Evolutionary conservation across 1,140 invertebrate species (phyloP).

Genomic region (Penaeus vannamei): DNA sequence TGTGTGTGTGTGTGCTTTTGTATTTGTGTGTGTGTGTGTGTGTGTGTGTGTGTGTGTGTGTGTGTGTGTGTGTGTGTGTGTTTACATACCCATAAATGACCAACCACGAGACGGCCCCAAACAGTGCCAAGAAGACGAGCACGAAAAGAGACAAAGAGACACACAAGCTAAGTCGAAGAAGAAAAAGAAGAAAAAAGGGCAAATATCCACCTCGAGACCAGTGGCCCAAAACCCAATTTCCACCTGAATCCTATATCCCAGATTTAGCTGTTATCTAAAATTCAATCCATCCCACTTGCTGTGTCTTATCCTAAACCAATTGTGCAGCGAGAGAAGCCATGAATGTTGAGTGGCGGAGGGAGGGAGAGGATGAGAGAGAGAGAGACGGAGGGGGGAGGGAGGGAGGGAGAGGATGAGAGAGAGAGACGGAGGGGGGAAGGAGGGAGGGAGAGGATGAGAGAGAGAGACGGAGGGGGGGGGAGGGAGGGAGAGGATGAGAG

Average conservation of each 20-base stretch:
- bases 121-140: too few species aligned
- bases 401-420: neutral
- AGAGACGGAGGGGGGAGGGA: neutral
- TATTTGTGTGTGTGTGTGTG: too few species aligned
- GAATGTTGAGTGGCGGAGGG: slow-evolving; percentile 35
- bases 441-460: neutral
- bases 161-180: too few species aligned
- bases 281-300: slow-evolving; percentile 44
- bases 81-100: too few species aligned
- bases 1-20: too few species aligned
- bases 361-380: neutral
- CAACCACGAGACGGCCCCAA: too few species aligned
- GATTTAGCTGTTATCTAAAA: slow-evolving; percentile 51
- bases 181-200: too few species aligned
- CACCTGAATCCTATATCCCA: slow-evolving; percentile 39
- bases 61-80: too few species aligned
- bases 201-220: neutral
- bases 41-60: too few species aligned
- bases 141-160: too few species aligned
- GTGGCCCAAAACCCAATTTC: slow-evolving; percentile 38
- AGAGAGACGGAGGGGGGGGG: neutral
- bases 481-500: neutral
- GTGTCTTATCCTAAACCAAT: slow-evolving; percentile 43
- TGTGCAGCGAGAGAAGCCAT: slow-evolving; percentile 29
- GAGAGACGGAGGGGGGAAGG: neutral